Conservation (phyloP, 37 sponge, comb jelly and placozoan species). For the Ianthella basta region DNA sequence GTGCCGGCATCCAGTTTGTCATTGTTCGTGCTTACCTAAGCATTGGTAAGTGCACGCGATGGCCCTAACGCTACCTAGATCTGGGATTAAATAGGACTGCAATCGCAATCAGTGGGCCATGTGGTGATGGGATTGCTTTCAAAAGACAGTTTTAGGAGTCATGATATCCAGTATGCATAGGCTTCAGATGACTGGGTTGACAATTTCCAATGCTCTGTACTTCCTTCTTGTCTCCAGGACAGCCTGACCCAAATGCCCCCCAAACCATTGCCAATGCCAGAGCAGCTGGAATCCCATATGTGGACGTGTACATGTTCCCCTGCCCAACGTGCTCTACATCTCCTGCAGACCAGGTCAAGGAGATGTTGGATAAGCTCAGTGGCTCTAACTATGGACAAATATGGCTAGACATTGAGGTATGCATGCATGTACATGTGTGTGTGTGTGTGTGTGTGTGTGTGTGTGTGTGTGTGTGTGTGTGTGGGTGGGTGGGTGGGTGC, state of each 20-base stretch:
- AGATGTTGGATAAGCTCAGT: slow-evolving; percentile 60
- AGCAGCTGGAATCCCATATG: slow-evolving; percentile 64
- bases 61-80: not conserved
- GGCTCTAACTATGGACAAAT: slow-evolving; percentile 67
- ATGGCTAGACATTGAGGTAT: slow-evolving; percentile 84
- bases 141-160: no score
- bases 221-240: slow-evolving; percentile 32
- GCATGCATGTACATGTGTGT: not conserved
- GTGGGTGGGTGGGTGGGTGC: not conserved
- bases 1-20: slow-evolving; percentile 59
- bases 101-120: no score
- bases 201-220: no score
- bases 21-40: slow-evolving; percentile 80
- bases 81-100: no score
- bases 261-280: slow-evolving; percentile 76
- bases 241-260: slow-evolving; percentile 58
- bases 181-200: no score
- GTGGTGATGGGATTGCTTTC: no score
- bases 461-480: not conserved
- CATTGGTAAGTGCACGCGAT: slow-evolving; percentile 28
- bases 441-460: slow-evolving; percentile 6
- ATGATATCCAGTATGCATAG: no score
- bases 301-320: slow-evolving; percentile 91
- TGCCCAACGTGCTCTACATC: slow-evolving; percentile 72
- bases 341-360: slow-evolving; percentile 69